These are phyloP conservation scores for Asbolus verrucosus DNA, from an alignment of 1,140 invertebrate genomes.

Conservation along the genomic window DNA sequence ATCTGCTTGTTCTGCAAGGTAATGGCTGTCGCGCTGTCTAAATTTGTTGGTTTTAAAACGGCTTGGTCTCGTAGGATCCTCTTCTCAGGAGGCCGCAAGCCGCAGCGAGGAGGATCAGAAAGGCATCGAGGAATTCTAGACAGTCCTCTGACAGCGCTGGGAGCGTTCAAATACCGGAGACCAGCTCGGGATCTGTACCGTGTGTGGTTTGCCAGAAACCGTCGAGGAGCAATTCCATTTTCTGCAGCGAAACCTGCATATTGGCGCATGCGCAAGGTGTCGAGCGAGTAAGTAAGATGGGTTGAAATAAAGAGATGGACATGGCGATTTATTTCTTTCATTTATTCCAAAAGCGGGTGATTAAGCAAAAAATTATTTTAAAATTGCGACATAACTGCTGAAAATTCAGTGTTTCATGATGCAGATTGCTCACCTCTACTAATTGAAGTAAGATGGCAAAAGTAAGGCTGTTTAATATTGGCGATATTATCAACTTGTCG, in stretches of 20 bases:
- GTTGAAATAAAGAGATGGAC: too few relatives aligned
- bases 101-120: constrained; percentile 61
- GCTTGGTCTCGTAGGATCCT: constrained; percentile 57
- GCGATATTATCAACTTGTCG: too few relatives aligned
- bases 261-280: constrained; percentile 82
- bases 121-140: constrained; percentile 60
- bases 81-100: constrained; percentile 60
- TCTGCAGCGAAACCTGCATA: constrained; percentile 91
- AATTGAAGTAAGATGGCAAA: too few relatives aligned
- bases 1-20: constrained; percentile 89
- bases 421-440: too few relatives aligned
- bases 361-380: constrained; percentile 5
- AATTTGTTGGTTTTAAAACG: neutral
- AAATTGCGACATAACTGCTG: neutral
- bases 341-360: too few relatives aligned
- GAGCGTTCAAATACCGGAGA: constrained; percentile 49
- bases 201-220: constrained; percentile 83
- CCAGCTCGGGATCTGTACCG: constrained; percentile 39
- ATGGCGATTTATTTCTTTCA: too few relatives aligned
- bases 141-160: constrained; percentile 58
- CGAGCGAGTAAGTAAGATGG: constrained; percentile 67
- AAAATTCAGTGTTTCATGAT: too few relatives aligned
- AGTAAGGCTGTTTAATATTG: too few relatives aligned
- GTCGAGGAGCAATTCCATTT: constrained; percentile 78
- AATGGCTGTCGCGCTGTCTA: constrained; percentile 57